Evolutionary conservation across 2,797 vertebrate species (phyloP).

Genomic region (Hylomyscus alleni): DNA sequence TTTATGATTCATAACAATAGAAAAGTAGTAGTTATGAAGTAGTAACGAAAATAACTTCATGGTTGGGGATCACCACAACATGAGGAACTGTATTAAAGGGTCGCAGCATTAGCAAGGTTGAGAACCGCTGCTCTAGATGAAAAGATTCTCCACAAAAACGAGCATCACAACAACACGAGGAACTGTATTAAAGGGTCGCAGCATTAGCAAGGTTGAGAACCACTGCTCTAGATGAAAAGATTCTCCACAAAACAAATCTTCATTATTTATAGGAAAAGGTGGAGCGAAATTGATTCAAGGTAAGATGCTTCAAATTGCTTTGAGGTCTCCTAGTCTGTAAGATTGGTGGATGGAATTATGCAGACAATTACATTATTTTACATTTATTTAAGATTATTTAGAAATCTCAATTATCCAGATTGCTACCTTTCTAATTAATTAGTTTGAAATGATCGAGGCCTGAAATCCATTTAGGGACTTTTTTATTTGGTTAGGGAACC

Average conservation of each 20-base stretch:
- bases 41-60: neutral
- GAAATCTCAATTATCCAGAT: slow-evolving; percentile 69
- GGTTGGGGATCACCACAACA: neutral
- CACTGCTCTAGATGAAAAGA: neutral
- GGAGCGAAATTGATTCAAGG: slow-evolving; percentile 27
- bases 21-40: neutral
- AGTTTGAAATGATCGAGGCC: slow-evolving; percentile 58
- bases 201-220: neutral
- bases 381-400: slow-evolving; percentile 60
- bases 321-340: slow-evolving; percentile 39
- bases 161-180: too few species aligned
- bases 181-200: neutral
- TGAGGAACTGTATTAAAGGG: neutral
- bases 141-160: neutral
- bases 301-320: slow-evolving; percentile 59
- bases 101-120: neutral
- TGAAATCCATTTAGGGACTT: slow-evolving; percentile 80
- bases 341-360: slow-evolving; percentile 53
- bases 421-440: slow-evolving; percentile 76
- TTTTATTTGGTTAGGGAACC: slow-evolving; percentile 65
- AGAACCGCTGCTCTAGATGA: neutral
- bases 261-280: slow-evolving; percentile 39
- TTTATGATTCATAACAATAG: neutral
- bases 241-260: slow-evolving; percentile 23
- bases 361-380: slow-evolving; percentile 65